Evolutionary conservation across 2,888 invertebrate genomes (phyloP), one percentile per base, ranked within the genome.

Genomic region (Corythucha ciliata): DNA sequence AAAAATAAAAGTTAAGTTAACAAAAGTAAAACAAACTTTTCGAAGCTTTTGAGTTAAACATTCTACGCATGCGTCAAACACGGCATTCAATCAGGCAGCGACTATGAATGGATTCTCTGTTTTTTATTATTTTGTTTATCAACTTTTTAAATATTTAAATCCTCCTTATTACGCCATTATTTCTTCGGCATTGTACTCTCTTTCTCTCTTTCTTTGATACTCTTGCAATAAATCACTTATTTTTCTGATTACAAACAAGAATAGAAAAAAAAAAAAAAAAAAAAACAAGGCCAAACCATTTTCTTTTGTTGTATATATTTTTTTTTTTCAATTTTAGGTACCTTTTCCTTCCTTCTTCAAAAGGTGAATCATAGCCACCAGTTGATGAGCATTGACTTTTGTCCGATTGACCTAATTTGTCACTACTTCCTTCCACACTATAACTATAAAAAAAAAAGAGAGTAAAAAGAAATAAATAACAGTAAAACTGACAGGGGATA

Each of bases 291-390:
- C 51, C 51, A 44, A 51, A 51, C 45, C 51, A 51, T 45, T 37
- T 27, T 16, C 14, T 16, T 33, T 16, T 16, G 18, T 16, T 5
- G 4, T 16, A 33, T 16, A 4, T 7, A 14, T 16, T 14, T 16
- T 33, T 33, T 33, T 33, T 4, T 33, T 33, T 5, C 33, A 33
- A 29, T 33, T 33, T 33, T 33, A 33, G n/a, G 39, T 51, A 51
- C 51, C 51, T 51, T 51, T 45, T 44, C 32, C 46, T 51, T 44
- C 52, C 54, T 34, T 82, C 81, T 55, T 83, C 82, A 34, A 77
- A 75, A 12, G 81, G 80, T 65, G 81, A 81, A 67, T 82, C 82
- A 64, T 81, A 81, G 66, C 82, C 81, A 1, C 82, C 82, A 3
- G 82, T 81, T 4, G 81, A 81, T 26, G 81, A 81, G 66, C 81